A percentile compares a stretch with the other conserved stretches of the same genome.
Conservation (phyloP, 2,888 invertebrate species). For the Nomada ruficornis region DNA sequence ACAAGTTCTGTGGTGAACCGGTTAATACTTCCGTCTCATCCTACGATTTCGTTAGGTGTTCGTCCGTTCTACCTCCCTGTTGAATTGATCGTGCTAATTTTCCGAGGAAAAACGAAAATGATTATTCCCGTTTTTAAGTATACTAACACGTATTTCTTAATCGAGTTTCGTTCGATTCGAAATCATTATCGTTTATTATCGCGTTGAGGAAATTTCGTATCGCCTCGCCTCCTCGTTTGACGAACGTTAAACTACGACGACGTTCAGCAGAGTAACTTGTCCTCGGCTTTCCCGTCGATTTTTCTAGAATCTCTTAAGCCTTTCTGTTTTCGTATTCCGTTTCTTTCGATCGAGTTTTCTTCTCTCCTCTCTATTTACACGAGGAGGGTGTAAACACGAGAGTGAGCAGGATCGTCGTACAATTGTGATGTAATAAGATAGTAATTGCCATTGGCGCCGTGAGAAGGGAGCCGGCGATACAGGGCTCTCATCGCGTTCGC, state of each 20-base stretch:
- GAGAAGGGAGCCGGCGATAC: constrained; percentile 42
- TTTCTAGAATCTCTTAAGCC: constrained; percentile 54
- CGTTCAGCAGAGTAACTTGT: constrained; percentile 58
- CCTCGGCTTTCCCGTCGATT: constrained; percentile 47
- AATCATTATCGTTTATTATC: neutral
- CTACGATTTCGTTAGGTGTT: neutral
- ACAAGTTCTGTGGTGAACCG: constrained; percentile 49
- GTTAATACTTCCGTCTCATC: neutral
- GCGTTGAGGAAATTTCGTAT: neutral
- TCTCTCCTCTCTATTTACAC: constrained; percentile 59
- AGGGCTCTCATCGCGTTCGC: constrained; percentile 40
- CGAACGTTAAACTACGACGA: neutral
- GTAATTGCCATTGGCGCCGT: constrained; percentile 58
- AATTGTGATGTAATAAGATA: constrained; percentile 71
- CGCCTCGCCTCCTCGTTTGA: constrained; percentile 6
- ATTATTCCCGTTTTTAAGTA: neutral
- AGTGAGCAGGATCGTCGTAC: constrained; percentile 69
- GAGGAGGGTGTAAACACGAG: constrained; percentile 64
- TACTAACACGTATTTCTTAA: neutral
- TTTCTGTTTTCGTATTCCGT: constrained; percentile 19
- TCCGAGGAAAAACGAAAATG: neutral
- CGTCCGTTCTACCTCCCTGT: constrained; percentile 18
- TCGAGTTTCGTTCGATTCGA: neutral
- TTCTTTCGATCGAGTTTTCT: constrained; percentile 61
- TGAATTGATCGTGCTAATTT: neutral